These are phyloP conservation scores for Eurypyga helias DNA, from an alignment of 2,113 vertebrate species.

Conservation along the genomic window DNA sequence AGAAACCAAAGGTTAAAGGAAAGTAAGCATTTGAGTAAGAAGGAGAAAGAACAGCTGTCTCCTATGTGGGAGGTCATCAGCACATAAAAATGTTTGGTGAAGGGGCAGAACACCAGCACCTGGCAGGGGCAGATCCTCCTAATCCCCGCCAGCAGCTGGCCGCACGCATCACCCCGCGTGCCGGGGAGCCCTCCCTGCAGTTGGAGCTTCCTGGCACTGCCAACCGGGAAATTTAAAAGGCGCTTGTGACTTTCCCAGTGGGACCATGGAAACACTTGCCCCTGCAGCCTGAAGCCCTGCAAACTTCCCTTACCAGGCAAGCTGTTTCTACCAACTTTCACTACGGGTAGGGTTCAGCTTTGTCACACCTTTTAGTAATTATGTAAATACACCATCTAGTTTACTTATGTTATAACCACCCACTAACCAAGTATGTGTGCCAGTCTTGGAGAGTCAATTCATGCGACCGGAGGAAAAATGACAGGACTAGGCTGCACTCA, in stretches of 20 bases:
- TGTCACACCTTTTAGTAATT: neutral
- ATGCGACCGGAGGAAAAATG: neutral
- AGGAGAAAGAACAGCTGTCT: conserved; percentile 55
- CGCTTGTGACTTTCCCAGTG: neutral
- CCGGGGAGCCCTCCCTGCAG: neutral
- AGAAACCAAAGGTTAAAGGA: conserved; percentile 25
- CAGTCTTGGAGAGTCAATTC: neutral
- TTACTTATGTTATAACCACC: conserved; percentile 4
- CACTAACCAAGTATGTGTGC: neutral
- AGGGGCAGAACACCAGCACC: conserved; percentile 43
- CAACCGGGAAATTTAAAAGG: neutral
- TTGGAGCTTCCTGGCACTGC: neutral
- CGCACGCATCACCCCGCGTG: rapidly evolving
- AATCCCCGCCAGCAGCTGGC: conserved; percentile 55
- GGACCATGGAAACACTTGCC: neutral
- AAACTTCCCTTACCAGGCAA: neutral
- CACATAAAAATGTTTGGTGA: conserved; percentile 46
- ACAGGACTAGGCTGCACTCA: neutral
- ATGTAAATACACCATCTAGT: neutral
- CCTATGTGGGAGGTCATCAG: conserved; percentile 38
- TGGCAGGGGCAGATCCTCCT: conserved; percentile 47
- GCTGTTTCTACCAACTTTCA: neutral
- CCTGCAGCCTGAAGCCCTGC: neutral
- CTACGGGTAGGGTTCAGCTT: neutral
- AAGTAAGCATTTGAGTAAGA: neutral